Conservation (phyloP, 2,113 vertebrate genomes). For the Marmota monax region DNA sequence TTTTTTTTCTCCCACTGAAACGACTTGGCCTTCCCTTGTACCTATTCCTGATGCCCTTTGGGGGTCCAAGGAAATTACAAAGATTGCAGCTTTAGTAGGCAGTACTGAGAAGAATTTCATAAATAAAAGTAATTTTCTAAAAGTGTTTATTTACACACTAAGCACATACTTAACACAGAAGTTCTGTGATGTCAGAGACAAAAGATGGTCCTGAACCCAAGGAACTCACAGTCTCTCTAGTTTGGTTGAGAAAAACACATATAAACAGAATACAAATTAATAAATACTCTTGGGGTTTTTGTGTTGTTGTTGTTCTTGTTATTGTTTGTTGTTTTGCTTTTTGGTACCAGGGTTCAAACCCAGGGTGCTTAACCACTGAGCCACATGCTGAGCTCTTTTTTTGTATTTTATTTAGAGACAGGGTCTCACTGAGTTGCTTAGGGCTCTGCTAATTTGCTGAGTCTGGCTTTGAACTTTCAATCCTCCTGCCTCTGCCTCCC, state of each 20-base stretch:
- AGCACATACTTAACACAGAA: slow-evolving; percentile 16
- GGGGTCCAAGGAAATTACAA: background rate
- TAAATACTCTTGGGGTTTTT: background rate
- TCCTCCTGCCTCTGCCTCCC: too few species aligned
- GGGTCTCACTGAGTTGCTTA: too few species aligned
- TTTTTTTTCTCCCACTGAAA: background rate
- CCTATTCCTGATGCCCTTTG: background rate
- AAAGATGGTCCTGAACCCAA: background rate
- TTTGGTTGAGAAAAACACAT: background rate
- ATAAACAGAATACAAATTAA: background rate
- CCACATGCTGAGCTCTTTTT: too few species aligned
- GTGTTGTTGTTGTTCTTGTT: too few species aligned
- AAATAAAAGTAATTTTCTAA: background rate
- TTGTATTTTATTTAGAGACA: too few species aligned
- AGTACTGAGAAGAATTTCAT: background rate
- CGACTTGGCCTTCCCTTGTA: background rate
- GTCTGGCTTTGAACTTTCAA: too few species aligned
- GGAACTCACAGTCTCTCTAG: background rate
- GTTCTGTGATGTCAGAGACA: background rate
- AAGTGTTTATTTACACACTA: background rate
- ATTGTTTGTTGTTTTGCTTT: too few species aligned
- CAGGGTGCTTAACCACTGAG: too few species aligned
- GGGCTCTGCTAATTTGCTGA: too few species aligned
- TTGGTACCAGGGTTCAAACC: too few species aligned
- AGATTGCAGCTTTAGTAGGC: background rate